These are phyloP conservation scores for Agrochola lota DNA, from an alignment of 2,888 invertebrate species.

Conservation along the genomic window DNA sequence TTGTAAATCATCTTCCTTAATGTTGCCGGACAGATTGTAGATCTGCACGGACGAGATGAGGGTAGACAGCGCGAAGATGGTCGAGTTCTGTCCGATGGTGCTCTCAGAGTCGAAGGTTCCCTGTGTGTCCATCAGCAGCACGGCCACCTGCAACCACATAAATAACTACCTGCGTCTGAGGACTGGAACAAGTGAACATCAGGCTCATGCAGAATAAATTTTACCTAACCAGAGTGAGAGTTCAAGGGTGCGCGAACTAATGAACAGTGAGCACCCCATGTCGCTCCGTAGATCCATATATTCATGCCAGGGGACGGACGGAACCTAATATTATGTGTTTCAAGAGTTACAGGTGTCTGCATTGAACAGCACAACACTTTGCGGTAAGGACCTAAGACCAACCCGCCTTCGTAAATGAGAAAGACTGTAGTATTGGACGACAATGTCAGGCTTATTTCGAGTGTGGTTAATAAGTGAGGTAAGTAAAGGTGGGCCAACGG, in stretches of 20 bases:
- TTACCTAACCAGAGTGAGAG: not conserved
- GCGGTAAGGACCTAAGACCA: not conserved
- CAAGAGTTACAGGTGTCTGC: not conserved
- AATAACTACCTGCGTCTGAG: not conserved
- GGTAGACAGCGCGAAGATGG: conserved; percentile 93
- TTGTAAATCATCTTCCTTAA: conserved; percentile 99
- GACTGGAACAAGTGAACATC: not conserved
- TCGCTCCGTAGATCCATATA: too few relatives aligned
- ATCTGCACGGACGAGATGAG: conserved; percentile 98
- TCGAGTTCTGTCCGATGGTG: conserved; percentile 98
- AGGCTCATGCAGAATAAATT: not conserved
- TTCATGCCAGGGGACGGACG: not conserved
- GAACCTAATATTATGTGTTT: conserved; percentile 1
- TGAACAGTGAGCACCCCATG: not conserved
- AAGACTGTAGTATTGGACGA: not conserved
- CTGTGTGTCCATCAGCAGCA: conserved; percentile 97
- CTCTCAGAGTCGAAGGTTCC: conserved; percentile 99
- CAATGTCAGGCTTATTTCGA: not conserved
- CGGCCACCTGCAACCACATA: conserved; percentile 91
- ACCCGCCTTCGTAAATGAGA: not conserved
- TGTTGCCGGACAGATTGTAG: conserved; percentile 98
- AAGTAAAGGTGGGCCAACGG: not conserved
- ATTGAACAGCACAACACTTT: not conserved
- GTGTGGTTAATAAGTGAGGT: too few relatives aligned
- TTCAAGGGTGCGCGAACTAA: not conserved